A percentile compares a stretch with the other conserved stretches of the same genome.
phyloP scores from a whole-genome alignment of 2,113 vertebrate genomes.

The Oreochromis niloticus region DNA sequence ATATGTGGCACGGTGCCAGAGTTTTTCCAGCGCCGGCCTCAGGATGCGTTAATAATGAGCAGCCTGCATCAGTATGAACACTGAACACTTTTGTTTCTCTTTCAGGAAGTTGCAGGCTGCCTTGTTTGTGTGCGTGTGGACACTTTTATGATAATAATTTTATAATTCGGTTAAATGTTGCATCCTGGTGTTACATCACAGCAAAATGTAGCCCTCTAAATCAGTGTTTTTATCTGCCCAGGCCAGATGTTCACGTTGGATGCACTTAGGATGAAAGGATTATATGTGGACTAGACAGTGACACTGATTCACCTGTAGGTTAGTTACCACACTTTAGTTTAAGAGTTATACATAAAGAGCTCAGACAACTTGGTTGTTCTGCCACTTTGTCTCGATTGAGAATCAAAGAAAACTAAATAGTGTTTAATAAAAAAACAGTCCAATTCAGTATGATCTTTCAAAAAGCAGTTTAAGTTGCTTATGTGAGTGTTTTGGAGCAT shows the following conservation, averaged over 20 bases:
- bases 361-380: background rate
- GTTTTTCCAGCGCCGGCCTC: slow-evolving; percentile 9
- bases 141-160: background rate
- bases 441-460: slow-evolving; percentile 4
- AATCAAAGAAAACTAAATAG: slow-evolving; percentile 17
- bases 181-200: background rate
- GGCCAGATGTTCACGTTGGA: slow-evolving; percentile 43
- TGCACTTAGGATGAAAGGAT: slow-evolving; percentile 58
- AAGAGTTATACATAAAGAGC: slow-evolving; percentile 8
- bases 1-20: slow-evolving; percentile 8
- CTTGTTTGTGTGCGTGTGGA: background rate
- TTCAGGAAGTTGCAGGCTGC: background rate
- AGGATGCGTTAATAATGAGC: slow-evolving; percentile 35
- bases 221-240: slow-evolving; percentile 6
- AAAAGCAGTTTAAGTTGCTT: slow-evolving; percentile 48
- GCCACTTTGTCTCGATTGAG: background rate
- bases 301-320: slow-evolving; percentile 43
- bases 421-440: background rate
- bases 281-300: slow-evolving; percentile 16
- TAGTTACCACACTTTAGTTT: slow-evolving; percentile 28
- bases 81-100: background rate
- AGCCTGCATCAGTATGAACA: background rate
- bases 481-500: slow-evolving; percentile 36
- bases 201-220: background rate
- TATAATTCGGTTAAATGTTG: background rate